A percentile compares a stretch with the other conserved stretches of the same genome.
Evolutionary conservation across 2,888 invertebrate genomes (phyloP).

Genomic region (Melanchra persicariae): DNA sequence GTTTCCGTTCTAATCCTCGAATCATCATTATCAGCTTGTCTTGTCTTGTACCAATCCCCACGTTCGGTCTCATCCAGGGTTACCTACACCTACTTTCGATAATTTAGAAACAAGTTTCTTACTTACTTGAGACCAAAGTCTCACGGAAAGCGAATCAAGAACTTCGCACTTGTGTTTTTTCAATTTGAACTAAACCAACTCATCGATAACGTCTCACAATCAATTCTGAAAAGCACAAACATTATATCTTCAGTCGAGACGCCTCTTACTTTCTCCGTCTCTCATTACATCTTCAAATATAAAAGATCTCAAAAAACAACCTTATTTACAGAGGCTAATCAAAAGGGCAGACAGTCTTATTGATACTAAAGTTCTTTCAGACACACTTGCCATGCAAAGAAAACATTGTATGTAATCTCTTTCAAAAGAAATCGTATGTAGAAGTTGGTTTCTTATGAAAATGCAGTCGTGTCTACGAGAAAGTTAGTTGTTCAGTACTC

Average conservation of each 20-base stretch:
- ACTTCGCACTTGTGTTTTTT: background rate
- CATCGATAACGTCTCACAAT: background rate
- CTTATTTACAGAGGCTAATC: background rate
- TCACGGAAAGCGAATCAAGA: background rate
- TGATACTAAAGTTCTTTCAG: conserved; percentile 8
- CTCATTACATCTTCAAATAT: background rate
- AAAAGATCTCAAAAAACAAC: background rate
- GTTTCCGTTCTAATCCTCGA: background rate
- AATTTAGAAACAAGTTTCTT: background rate
- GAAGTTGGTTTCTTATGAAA: conserved; percentile 52
- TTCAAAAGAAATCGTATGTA: conserved; percentile 37
- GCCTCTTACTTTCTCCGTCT: too few relatives aligned
- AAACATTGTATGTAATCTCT: conserved; percentile 43
- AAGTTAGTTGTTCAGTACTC: conserved; percentile 38
- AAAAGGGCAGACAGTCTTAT: conserved; percentile 15
- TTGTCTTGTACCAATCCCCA: too few relatives aligned
- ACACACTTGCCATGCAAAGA: conserved; percentile 43
- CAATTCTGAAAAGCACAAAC: background rate
- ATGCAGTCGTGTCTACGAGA: conserved; percentile 42
- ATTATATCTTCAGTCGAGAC: too few relatives aligned
- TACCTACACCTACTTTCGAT: background rate
- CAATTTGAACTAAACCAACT: background rate
- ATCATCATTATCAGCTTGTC: too few relatives aligned
- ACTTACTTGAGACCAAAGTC: background rate
- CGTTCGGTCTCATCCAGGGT: too few relatives aligned